phyloP scores from a whole-genome alignment of 2,797 vertebrate species.

The Lagocephalus sceleratus region DNA sequence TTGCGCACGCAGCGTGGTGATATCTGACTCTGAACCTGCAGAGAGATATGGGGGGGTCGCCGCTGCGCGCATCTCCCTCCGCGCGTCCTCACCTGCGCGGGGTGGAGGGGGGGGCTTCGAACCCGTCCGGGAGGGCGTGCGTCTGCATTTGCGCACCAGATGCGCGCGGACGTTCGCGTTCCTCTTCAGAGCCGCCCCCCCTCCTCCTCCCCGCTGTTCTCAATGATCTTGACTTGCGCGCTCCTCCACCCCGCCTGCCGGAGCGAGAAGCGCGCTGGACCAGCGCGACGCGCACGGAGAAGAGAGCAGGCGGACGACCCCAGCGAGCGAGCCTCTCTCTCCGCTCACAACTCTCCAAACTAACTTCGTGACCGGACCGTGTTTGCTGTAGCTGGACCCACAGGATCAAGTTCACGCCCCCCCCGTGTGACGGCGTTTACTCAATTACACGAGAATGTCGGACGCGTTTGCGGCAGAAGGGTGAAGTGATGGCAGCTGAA shows the following conservation, averaged over 20 bases:
- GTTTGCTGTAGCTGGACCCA: not conserved
- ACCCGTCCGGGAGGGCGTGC: not conserved
- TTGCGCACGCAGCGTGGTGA: too few species aligned
- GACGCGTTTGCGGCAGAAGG: constrained; percentile 1
- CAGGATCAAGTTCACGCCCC: not conserved
- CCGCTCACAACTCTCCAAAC: constrained; percentile 11
- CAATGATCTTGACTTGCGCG: constrained; percentile 38
- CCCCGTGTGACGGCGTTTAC: not conserved
- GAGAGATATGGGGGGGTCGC: not conserved
- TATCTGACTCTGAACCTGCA: too few species aligned
- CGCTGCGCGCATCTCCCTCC: constrained; percentile 9
- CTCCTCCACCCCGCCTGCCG: constrained; percentile 52
- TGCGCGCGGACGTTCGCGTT: constrained; percentile 4
- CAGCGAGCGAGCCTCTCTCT: constrained; percentile 26
- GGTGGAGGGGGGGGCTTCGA: too few species aligned
- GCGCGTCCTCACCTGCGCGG: not conserved
- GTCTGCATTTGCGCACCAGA: constrained; percentile 4
- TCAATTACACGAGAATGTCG: not conserved
- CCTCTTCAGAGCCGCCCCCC: constrained; percentile 16
- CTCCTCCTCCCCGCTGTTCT: constrained; percentile 14
- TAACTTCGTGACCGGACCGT: constrained; percentile 1
- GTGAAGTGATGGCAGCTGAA: constrained; percentile 26
- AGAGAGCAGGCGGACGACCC: constrained; percentile 45
- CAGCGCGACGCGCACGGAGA: constrained; percentile 39
- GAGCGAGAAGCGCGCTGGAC: constrained; percentile 42